These are phyloP conservation scores for Sander vitreus DNA, from an alignment of 2,113 vertebrate species.

Conservation along the genomic window DNA sequence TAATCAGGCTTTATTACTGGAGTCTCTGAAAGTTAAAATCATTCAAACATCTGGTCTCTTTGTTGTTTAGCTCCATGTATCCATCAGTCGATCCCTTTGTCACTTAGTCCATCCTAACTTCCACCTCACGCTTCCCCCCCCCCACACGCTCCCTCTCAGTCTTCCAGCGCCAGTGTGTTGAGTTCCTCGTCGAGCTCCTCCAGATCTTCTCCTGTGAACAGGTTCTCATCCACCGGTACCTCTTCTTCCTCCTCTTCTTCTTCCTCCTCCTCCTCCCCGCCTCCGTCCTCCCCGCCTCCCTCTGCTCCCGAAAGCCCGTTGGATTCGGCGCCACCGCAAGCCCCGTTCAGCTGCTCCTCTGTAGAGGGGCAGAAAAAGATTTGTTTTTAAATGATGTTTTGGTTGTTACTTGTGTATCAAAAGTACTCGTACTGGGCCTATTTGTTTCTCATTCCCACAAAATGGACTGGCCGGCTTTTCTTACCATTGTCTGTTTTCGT, in stretches of 20 bases:
- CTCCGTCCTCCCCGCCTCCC: constrained; percentile 69
- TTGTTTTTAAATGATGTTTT: background rate
- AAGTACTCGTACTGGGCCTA: too few relatives aligned
- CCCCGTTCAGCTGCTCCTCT: constrained; percentile 94
- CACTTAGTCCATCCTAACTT: constrained; percentile 41
- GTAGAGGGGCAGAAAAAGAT: background rate
- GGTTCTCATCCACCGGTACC: constrained; percentile 97
- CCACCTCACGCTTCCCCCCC: background rate
- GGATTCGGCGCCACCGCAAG: constrained; percentile 90
- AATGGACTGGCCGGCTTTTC: background rate
- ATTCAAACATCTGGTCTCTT: constrained; percentile 63
- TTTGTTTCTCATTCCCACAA: too few relatives aligned
- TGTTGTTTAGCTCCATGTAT: constrained; percentile 69
- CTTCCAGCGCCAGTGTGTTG: constrained; percentile 94
- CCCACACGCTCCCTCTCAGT: constrained; percentile 79
- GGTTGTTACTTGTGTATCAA: too few relatives aligned
- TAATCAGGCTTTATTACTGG: constrained; percentile 74
- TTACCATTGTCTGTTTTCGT: constrained; percentile 82
- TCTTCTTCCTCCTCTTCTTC: constrained; percentile 86
- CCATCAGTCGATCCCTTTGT: constrained; percentile 53
- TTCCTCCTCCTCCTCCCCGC: constrained; percentile 53
- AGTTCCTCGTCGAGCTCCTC: constrained; percentile 98
- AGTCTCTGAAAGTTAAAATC: constrained; percentile 76
- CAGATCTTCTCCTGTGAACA: constrained; percentile 98
- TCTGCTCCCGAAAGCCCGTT: constrained; percentile 81